phyloP scores from a whole-genome alignment of 53 echinoderm and acorn worm species.

The Astropecten irregularis region DNA sequence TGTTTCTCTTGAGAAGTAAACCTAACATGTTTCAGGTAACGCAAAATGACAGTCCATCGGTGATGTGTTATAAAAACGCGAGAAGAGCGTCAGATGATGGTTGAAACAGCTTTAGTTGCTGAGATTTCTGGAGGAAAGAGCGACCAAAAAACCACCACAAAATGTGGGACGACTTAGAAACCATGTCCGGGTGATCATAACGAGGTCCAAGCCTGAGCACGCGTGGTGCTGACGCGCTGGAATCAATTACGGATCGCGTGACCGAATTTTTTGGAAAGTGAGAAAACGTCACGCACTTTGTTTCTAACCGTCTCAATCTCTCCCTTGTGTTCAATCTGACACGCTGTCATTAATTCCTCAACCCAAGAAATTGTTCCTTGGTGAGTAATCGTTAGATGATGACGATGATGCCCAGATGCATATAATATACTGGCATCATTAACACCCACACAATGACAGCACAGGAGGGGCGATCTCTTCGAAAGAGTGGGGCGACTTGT shows the following conservation, averaged over 20 bases:
- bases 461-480: no score
- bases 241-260: constrained; percentile 42
- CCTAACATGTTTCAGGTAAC: no score
- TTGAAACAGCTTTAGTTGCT: not conserved
- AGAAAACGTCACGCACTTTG: constrained; percentile 45
- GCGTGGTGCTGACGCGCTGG: constrained; percentile 29
- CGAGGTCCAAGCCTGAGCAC: constrained; percentile 1
- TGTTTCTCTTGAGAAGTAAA: no score
- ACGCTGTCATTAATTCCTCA: constrained; percentile 27
- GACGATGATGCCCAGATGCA: no score
- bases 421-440: no score
- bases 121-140: not conserved
- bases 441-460: no score
- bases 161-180: constrained; percentile 17
- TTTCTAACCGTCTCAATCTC: not conserved
- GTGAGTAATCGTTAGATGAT: not conserved
- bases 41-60: no score
- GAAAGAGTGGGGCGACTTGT: no score
- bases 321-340: constrained; percentile 14
- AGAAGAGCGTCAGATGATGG: not conserved
- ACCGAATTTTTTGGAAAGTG: constrained; percentile 19
- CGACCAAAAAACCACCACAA: not conserved
- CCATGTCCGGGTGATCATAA: constrained; percentile 13
- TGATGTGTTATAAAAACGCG: not conserved
- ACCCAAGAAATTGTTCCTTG: constrained; percentile 15